phyloP scores from a whole-genome alignment of 2,113 vertebrate species.

The Lasiurus cinereus region DNA sequence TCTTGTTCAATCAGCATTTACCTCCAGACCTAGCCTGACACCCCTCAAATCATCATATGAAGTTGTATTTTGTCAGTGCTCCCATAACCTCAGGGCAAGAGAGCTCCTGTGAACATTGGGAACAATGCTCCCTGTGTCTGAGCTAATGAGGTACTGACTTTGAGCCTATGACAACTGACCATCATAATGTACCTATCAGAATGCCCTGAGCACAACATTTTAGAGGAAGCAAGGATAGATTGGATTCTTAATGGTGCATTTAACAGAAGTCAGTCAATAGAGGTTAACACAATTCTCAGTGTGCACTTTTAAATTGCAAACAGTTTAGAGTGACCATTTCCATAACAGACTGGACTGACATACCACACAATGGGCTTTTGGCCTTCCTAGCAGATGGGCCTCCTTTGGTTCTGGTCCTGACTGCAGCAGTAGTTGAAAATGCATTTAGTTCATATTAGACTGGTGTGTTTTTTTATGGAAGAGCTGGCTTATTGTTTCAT shows the following conservation, averaged over 20 bases:
- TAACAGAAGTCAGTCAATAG: constrained; percentile 73
- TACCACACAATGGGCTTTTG: constrained; percentile 57
- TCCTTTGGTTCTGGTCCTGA: constrained; percentile 69
- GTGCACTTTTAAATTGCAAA: constrained; percentile 68
- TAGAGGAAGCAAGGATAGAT: constrained; percentile 51
- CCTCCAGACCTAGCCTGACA: not conserved
- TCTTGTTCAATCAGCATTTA: constrained; percentile 54
- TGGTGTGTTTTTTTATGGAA: constrained; percentile 28
- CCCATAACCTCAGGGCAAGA: constrained; percentile 14
- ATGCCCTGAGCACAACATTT: constrained; percentile 15
- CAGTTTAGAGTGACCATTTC: constrained; percentile 62
- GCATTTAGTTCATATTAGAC: constrained; percentile 73
- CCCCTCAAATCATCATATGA: constrained; percentile 24
- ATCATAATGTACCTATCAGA: constrained; percentile 41
- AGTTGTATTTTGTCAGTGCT: not conserved
- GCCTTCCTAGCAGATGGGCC: constrained; percentile 64
- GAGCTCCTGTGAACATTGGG: not conserved
- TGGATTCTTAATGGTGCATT: constrained; percentile 67
- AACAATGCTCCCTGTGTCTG: not conserved
- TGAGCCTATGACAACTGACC: constrained; percentile 54
- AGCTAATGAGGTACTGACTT: constrained; percentile 43
- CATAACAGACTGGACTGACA: constrained; percentile 52
- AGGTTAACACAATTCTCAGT: constrained; percentile 70
- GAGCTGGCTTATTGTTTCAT: constrained; percentile 76
- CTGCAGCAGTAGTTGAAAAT: constrained; percentile 70